Base-by-base conservation (phyloP, 1,140 invertebrate species). In the Drosophila sp. region DNA sequence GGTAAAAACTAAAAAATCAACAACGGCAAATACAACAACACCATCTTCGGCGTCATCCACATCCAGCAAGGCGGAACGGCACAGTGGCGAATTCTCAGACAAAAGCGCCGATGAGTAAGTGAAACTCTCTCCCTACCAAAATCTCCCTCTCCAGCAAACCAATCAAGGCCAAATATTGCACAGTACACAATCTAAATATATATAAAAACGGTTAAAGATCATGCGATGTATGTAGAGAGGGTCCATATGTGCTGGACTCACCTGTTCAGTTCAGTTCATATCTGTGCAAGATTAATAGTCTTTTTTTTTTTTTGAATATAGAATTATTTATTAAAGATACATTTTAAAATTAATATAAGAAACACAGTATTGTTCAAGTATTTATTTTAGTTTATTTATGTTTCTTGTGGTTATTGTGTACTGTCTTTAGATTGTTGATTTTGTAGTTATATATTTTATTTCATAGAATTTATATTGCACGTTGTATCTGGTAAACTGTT, bases 41-140 rank as follows among this genome's bases (percentile, higher is more conserved):
- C 16, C 66, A 5, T 46, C 78, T 41, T 11, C 61, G 27, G 25
- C 64, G 5, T 51, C 65, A 40, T 56, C 63, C 41, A 72, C 81
- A n/a, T 81, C 78, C 43, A 87, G 83, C 72, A 87, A 87, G 53
- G 72, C 83, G 64, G 82, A 87, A 36, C 72, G 79, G 25, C 65
- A 73, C 13, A 89, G 77, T 57, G 73, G 76, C 46, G 78, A 80
- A 59, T 90, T 69, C 65, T 91, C 89, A 32, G 89, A 91, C 65
- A 91, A 91, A 67, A 91, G 89, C 67, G 89, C 79, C 46, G 89
- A 91, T 76, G 89, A 91, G 89, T 91, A 87, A 90, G 89, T 89
- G 45, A 29, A 50, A 7, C 11, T 13, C 27, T 48, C 25, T 54
- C 27, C 21, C 13, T 34, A 36, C 50, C 29, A 4, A 51, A 4